Evolutionary conservation across 2,888 invertebrate species (phyloP).

Genomic region (Eilema griseolum): DNA sequence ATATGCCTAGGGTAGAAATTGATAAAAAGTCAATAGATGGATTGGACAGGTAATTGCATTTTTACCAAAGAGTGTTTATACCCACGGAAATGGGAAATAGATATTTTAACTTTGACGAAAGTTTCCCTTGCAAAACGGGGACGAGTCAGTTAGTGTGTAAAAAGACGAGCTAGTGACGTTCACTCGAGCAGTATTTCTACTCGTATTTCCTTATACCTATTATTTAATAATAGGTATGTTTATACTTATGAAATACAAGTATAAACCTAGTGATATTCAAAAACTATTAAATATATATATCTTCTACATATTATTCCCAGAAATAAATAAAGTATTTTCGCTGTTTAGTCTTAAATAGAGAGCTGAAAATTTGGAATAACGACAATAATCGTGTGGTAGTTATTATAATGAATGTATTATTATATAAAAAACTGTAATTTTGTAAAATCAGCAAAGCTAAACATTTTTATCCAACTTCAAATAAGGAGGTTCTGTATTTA

Average conservation of each 20-base stretch:
- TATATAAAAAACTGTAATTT: not conserved
- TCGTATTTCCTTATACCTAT: not conserved
- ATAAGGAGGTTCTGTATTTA: conserved; percentile 1
- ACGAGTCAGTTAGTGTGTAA: not conserved
- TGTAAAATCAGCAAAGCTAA: not conserved
- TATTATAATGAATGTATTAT: conserved; percentile 2
- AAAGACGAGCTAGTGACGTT: not conserved
- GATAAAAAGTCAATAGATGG: too few relatives aligned
- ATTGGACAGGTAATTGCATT: too few relatives aligned
- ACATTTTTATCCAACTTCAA: not conserved
- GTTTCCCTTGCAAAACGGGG: not conserved
- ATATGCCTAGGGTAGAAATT: too few relatives aligned
- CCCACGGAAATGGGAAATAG: conserved; percentile 3
- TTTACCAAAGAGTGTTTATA: too few relatives aligned
- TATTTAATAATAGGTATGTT: not conserved
- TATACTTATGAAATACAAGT: not conserved
- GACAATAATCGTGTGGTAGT: conserved; percentile 47
- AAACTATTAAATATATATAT: not conserved
- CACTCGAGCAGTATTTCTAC: not conserved
- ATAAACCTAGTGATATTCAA: not conserved
- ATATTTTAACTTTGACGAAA: not conserved
- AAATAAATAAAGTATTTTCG: conserved; percentile 10
- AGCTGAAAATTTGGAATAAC: conserved; percentile 41
- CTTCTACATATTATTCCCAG: not conserved
- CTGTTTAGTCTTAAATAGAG: conserved; percentile 30